phyloP scores from a whole-genome alignment of 2,888 invertebrate species.

The Abrostola triplasia region DNA sequence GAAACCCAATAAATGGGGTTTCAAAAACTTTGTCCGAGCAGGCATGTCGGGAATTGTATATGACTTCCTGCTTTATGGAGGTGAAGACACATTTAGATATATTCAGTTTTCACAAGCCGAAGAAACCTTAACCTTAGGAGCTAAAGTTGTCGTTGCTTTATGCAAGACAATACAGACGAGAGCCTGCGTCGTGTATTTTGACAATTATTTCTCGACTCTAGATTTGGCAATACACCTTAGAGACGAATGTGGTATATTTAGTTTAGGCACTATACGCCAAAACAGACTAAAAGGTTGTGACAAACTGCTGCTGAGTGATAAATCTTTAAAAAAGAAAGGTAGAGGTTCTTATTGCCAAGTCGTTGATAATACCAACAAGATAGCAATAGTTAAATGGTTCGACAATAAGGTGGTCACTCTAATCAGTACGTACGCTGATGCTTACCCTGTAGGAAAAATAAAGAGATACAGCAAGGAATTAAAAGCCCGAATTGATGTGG shows the following conservation, averaged over 20 bases:
- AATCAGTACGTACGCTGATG: background rate
- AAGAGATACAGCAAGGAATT: background rate
- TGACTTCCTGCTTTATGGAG: conserved; percentile 55
- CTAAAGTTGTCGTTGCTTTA: conserved; percentile 58
- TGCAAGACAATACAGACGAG: conserved; percentile 41
- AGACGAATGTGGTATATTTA: conserved; percentile 25
- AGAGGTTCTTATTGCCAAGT: conserved; percentile 11
- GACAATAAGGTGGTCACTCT: background rate
- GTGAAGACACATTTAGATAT: conserved; percentile 22
- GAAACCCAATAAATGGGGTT: conserved; percentile 63
- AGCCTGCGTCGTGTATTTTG: conserved; percentile 13
- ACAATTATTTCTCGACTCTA: conserved; percentile 27
- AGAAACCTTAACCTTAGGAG: conserved; percentile 24
- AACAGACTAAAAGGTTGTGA: conserved; percentile 22
- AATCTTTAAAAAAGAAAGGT: conserved; percentile 13
- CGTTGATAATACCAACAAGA: background rate
- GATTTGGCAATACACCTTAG: conserved; percentile 24
- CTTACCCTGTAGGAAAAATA: background rate
- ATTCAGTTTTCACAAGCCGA: conserved; percentile 16
- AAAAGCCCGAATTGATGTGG: background rate
- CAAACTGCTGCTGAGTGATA: conserved; percentile 4
- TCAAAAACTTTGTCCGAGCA: conserved; percentile 61
- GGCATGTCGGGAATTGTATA: conserved; percentile 64
- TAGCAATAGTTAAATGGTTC: background rate
- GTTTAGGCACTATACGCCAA: conserved; percentile 22